Evolutionary conservation across 1,140 invertebrate species (phyloP), one percentile per base, ranked within the genome.

Genomic region (Scaptomyza montana): DNA sequence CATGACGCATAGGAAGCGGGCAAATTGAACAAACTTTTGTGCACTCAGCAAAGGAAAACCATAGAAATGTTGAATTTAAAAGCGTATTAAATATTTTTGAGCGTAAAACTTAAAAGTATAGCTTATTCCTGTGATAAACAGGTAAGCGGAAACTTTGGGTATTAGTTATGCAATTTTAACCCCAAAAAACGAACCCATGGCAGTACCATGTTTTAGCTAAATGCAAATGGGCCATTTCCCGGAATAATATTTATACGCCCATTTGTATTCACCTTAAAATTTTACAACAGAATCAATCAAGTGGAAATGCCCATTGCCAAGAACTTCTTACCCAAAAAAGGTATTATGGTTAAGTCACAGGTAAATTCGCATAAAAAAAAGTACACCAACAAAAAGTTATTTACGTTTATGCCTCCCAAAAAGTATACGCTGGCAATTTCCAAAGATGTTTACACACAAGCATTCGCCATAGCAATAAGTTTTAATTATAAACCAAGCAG

Each of bases 201-300:
- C 30, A 43, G 45, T 13, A 53, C 45, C 80, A 80, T 68, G 68
- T 65, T 81, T 72, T 65, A 59, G 64, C 61, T 61, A 87, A 78
- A 86, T 78, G 82, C 78, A 86, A 86, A 86, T 82, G 66, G 49
- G 57, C 65, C 78, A 74, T 78, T 75, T 78, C 69, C 54, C 51
- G 54, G 60, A 63, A 69, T 51, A 73, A 74, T 82, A 87, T 87
- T 78, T 82, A 86, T 82, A 61, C 59, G 65, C 36, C 68, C 78
- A 86, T 87, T 86, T 65, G 78, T 89, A 78, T 89, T 87, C 82
- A 89, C 87, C 77, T 77, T 70, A 1, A 79, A 82, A 86, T 86
- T 78, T 86, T 87, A 82, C 78, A 76, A 56, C 84, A 55, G 59
- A 86, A 86, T 86, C 82, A 78, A 86, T 86, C 82, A 86, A 65